Base-by-base conservation (phyloP, 2,797 vertebrate genomes). In the Trachops cirrhosus region DNA sequence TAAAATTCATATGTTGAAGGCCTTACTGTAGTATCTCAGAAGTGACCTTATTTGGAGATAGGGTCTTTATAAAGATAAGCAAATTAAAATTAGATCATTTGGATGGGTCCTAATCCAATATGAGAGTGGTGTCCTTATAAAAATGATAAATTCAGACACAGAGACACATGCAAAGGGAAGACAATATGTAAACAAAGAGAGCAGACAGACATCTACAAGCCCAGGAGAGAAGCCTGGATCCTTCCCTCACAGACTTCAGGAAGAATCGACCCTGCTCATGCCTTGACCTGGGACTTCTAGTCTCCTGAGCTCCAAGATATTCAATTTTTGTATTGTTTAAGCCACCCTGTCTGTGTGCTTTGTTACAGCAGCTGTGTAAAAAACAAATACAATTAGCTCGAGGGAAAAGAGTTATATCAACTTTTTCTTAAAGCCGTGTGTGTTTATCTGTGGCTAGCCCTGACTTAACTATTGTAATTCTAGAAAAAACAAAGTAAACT, bases 11-110 rank as follows among this genome's bases (percentile, higher is more conserved):
- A 29, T 6, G 37, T 44, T 62, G 48, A 82, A 52, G 74, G 68
- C 41, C 8, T 67, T 54, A 91, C 67, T 21, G 26, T 75, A 93
- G 67, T 8, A 57, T 59, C 79, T 93, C 73, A 32, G 54, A 52
- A 82, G 22, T 32, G 44, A 73, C 92, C 62, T 52, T 91, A 91
- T 95, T 86, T 89, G 62, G 87, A 67, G 64, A 82, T 10, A 70
- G 22, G 70, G 48, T 91, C 87, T 88, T 94, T 84, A 48, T 18
- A 80, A 68, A 64, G 48, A 80, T 93, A 95, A 89, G 79, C 46
- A 73, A 95, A 78, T 75, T 77, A 77, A 91, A 95, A 89, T 89
- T 75, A 94, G 62, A 71, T 91, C 83, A 88, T 94, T 82, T 68
- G 73, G 26, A 88, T 73, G 39, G 86, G 90, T 39, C 21, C 59